Conservation (phyloP, 2,797 vertebrate genomes). For the Cichlasoma orientale region DNA sequence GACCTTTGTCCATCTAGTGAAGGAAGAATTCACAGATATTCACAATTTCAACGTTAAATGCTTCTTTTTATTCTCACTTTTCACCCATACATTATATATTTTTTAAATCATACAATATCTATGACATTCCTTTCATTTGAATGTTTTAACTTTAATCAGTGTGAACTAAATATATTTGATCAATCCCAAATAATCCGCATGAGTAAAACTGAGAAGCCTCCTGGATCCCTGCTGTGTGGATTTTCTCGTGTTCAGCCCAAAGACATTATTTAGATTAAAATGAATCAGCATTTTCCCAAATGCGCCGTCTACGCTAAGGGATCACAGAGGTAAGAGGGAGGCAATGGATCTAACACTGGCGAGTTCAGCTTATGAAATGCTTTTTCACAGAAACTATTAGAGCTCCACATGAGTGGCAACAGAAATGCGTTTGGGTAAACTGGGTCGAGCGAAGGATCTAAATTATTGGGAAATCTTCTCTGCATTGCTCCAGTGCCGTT, state of each 20-base stretch:
- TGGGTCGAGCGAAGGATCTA: not conserved
- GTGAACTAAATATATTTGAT: not conserved
- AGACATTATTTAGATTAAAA: constrained; percentile 37
- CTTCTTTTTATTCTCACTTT: not conserved
- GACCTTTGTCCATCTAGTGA: constrained; percentile 93
- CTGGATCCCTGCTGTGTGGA: constrained; percentile 4
- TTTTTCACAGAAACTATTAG: constrained; percentile 5
- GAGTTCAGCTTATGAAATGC: not conserved
- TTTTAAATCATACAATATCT: not conserved
- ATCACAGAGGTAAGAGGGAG: not conserved
- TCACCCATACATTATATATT: not conserved
- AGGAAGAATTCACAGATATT: not conserved
- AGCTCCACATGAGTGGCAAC: not conserved
- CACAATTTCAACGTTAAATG: not conserved
- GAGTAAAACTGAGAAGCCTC: not conserved
- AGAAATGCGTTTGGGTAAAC: not conserved
- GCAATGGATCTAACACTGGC: not conserved
- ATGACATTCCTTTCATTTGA: not conserved
- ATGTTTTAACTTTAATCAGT: not conserved
- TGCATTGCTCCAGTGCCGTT: not conserved
- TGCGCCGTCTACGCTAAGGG: not conserved
- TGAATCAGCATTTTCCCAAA: not conserved
- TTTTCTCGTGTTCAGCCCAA: constrained; percentile 16
- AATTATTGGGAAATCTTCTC: not conserved
- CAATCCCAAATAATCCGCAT: not conserved